Percentiles rank a stretch among this genome's conserved stretches.
phyloP scores from a whole-genome alignment of 2,888 invertebrate genomes.

The Drosophila trichaetosa region DNA sequence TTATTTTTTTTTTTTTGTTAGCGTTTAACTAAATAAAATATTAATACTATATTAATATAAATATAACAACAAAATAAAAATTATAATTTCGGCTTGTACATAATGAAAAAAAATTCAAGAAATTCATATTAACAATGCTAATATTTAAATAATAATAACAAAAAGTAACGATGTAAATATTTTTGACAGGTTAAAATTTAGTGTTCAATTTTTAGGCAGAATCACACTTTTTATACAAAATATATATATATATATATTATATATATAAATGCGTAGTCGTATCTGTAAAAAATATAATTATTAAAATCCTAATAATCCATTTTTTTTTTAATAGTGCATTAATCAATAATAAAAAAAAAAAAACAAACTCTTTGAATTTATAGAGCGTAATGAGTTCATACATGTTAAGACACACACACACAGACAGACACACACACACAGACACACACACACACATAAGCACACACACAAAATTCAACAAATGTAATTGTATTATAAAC shows the following conservation, averaged over 20 bases:
- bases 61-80: conserved; percentile 6
- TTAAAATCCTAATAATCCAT: conserved; percentile 35
- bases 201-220: conserved; percentile 61
- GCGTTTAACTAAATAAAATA: conserved; percentile 25
- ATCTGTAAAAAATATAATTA: conserved; percentile 37
- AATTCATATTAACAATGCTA: conserved; percentile 41
- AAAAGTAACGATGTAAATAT: conserved; percentile 41
- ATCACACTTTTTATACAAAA: conserved; percentile 33
- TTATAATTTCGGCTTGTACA: conserved; percentile 52
- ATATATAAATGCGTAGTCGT: conserved; percentile 49
- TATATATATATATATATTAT: conserved; percentile 13
- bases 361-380: conserved; percentile 74
- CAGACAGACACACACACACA: neutral
- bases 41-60: conserved; percentile 16
- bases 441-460: conserved; percentile 1
- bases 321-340: conserved; percentile 62
- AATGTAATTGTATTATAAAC: conserved; percentile 54
- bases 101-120: conserved; percentile 8
- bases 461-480: conserved; percentile 21
- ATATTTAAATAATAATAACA: conserved; percentile 21
- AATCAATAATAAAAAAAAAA: conserved; percentile 23
- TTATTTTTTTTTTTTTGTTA: conserved; percentile 48
- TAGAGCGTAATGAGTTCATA: conserved; percentile 72
- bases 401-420: conserved; percentile 58
- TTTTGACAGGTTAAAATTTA: conserved; percentile 25